These are phyloP conservation scores for Saccostrea cuccullata DNA, from an alignment of 1,140 invertebrate species.

Conservation along the genomic window DNA sequence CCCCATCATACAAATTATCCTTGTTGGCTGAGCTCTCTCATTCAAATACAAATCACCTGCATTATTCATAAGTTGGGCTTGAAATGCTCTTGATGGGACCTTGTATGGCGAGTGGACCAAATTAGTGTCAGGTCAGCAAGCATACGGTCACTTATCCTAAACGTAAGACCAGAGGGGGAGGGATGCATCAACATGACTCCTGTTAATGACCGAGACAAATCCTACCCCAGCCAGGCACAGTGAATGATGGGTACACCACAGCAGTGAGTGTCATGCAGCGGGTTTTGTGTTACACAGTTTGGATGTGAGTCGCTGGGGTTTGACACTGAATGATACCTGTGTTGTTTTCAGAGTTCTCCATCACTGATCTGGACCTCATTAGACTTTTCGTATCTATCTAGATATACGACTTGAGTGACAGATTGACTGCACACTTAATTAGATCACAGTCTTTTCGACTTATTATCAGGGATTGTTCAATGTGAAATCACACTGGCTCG, in stretches of 20 bases:
- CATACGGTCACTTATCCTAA: background rate
- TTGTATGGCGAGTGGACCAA: constrained; percentile 4
- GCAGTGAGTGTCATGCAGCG: constrained; percentile 6
- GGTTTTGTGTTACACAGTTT: background rate
- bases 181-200: background rate
- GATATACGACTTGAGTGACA: background rate
- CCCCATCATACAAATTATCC: constrained; percentile 25
- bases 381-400: background rate
- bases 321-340: constrained; percentile 5
- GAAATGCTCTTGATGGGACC: constrained; percentile 16
- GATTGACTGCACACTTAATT: constrained; percentile 9
- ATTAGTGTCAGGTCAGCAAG: constrained; percentile 9
- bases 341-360: constrained; percentile 23
- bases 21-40: background rate
- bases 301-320: background rate
- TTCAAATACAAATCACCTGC: constrained; percentile 13
- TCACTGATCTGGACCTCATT: constrained; percentile 9
- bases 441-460: background rate
- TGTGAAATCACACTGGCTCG: background rate
- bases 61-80: constrained; percentile 21
- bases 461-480: constrained; percentile 27
- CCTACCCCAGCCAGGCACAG: background rate
- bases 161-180: background rate
- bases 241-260: constrained; percentile 2
- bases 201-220: constrained; percentile 3